Base-by-base conservation (phyloP, 2,113 vertebrate species). In the Motacilla alba region DNA sequence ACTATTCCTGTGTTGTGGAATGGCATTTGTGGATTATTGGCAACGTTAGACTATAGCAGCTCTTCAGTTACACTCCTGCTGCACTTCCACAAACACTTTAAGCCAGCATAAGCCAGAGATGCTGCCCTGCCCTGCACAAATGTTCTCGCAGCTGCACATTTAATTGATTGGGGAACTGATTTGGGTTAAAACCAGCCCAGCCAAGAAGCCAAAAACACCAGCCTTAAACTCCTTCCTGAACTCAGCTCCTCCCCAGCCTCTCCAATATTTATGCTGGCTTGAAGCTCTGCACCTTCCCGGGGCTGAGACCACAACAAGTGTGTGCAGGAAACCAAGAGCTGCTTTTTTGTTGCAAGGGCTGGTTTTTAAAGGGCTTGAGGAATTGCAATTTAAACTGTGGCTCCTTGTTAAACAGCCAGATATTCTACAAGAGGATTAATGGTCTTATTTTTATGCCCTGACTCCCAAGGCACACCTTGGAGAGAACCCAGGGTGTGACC, bases 21-120 rank as follows among this genome's bases (percentile, higher is more conserved):
- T 95, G 94, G 95, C 93, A 96, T 96, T 28, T 91, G 87, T 87
- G 94, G 87, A 95, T 96, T 94, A 97, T 87, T 79, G 76, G 74
- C 78, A 59, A 78, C 26, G 91, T 92, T 55, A 93, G 83, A 5
- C 90, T 70, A 20, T 7, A 92, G 93, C 86, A 84, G 91, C 55
- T 92, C 93, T 97, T 95, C 66, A 64, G 95, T 97, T 96, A 94
- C 95, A 84, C 49, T 75, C 60, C 8, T 75, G 76, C 89, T 92
- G 80, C 15, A 94, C 86, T 92, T 95, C 89, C 73, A 93, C 83
- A 75, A 94, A 75, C 89, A 5, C 94, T 95, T 95, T 92, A 93
- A 97, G 83, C 94, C 93, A 28, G 35, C 19, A 7, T 86, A 94
- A 97, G 94, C 89, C 93, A 87, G 93, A 83, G 94, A 83, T 93